A percentile compares a stretch with the other conserved stretches of the same genome.
phyloP scores from a whole-genome alignment of 2,797 vertebrate species.

The Pogoniulus pusillus region DNA sequence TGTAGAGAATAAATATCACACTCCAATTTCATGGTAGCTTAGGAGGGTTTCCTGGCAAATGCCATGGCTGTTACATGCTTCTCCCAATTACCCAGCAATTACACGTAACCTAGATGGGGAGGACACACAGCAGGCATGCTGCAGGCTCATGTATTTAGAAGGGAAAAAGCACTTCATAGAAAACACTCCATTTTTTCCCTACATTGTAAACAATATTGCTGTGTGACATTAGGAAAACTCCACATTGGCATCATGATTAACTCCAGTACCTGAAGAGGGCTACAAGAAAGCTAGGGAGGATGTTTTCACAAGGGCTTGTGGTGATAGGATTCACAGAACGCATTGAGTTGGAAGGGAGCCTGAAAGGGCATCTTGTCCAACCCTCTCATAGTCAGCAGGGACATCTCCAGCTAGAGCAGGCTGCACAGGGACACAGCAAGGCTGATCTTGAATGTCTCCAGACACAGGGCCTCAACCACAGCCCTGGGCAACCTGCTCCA shows the following conservation, averaged over 20 bases:
- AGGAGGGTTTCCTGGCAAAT: constrained; percentile 60
- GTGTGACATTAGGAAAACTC: constrained; percentile 26
- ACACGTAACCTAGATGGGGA: constrained; percentile 56
- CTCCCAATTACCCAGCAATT: constrained; percentile 66
- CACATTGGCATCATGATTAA: not conserved
- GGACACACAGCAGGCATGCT: constrained; percentile 17
- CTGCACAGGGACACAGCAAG: no score
- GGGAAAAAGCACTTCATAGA: constrained; percentile 14
- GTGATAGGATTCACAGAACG: no score
- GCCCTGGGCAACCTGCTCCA: no score
- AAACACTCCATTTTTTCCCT: not conserved
- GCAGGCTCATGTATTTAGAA: not conserved
- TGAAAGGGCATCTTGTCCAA: no score
- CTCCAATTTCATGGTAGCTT: constrained; percentile 65
- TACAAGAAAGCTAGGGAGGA: no score
- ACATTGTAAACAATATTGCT: not conserved
- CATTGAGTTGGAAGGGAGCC: no score
- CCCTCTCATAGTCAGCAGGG: no score
- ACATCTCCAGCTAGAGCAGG: no score
- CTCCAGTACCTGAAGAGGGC: no score
- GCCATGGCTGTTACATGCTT: constrained; percentile 65
- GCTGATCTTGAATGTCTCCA: no score
- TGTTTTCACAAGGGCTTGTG: no score
- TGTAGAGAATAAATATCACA: constrained; percentile 54
- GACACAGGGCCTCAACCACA: no score